phyloP scores from a whole-genome alignment of 2,113 vertebrate species.

The Hipposideros armiger region DNA sequence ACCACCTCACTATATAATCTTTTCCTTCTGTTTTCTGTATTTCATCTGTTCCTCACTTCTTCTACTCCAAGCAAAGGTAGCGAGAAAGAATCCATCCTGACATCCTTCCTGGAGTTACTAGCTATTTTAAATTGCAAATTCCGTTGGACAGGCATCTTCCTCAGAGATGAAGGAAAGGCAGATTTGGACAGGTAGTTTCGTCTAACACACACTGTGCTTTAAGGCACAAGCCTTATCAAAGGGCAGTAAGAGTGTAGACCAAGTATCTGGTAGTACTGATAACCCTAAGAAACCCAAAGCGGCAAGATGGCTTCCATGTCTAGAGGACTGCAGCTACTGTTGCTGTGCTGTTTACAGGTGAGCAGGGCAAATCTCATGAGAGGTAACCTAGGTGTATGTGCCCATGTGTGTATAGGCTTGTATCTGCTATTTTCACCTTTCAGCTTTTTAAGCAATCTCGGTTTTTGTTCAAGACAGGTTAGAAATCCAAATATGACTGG shows the following conservation, averaged over 20 bases:
- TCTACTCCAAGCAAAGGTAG: neutral
- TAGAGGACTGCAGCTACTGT: neutral
- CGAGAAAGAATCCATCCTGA: neutral
- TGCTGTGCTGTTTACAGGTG: neutral
- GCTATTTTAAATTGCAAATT: neutral
- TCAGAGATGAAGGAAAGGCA: neutral
- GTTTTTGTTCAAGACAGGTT: conserved; percentile 1
- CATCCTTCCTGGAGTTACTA: neutral
- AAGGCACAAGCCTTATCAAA: neutral
- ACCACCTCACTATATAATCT: neutral
- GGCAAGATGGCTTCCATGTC: neutral
- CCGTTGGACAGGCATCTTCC: neutral
- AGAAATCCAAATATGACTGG: neutral
- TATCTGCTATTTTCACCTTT: neutral
- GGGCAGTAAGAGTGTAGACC: neutral
- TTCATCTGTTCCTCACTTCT: neutral
- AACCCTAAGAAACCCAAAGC: neutral
- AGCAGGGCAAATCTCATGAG: neutral
- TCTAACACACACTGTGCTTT: neutral
- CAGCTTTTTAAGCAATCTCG: neutral
- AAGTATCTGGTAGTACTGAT: neutral
- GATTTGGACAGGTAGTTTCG: neutral
- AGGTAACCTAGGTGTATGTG: neutral
- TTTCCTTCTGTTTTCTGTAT: neutral
- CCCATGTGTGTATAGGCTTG: neutral